Conservation (phyloP, 2,113 vertebrate genomes). For the Litocranius walleri region DNA sequence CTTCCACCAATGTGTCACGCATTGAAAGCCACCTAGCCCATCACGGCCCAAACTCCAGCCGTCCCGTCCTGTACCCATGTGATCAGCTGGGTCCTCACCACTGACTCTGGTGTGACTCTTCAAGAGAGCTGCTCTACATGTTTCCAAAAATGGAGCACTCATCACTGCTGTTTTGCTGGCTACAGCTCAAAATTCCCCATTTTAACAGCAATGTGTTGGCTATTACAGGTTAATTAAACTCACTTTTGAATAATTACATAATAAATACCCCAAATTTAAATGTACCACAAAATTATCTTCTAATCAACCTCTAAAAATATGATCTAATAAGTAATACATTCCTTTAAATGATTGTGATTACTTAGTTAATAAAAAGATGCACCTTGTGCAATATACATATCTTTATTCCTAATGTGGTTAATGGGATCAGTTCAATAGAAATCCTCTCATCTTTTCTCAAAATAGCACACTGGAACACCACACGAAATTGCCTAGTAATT, state of each 20-base stretch:
- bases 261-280: constrained; percentile 50
- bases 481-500: constrained; percentile 72
- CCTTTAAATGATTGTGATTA: constrained; percentile 61
- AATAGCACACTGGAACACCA: constrained; percentile 66
- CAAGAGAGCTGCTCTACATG: neutral
- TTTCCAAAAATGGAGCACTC: neutral
- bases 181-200: constrained; percentile 8
- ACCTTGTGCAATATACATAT: constrained; percentile 55
- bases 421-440: constrained; percentile 60
- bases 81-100: too few relatives aligned
- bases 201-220: constrained; percentile 49
- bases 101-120: neutral
- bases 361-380: constrained; percentile 64
- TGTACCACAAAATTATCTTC: constrained; percentile 52
- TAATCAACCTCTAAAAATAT: constrained; percentile 54
- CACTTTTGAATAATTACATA: constrained; percentile 51
- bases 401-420: constrained; percentile 60
- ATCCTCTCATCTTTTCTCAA: constrained; percentile 69
- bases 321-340: constrained; percentile 57
- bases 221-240: constrained; percentile 54
- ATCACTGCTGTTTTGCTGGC: constrained; percentile 4
- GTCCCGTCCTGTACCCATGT: neutral
- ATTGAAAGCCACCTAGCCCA: neutral
- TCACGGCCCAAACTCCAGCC: neutral
- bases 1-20: neutral